Evolutionary conservation across 2,113 vertebrate genomes (phyloP).

Genomic region (Hemiprocne comata): DNA sequence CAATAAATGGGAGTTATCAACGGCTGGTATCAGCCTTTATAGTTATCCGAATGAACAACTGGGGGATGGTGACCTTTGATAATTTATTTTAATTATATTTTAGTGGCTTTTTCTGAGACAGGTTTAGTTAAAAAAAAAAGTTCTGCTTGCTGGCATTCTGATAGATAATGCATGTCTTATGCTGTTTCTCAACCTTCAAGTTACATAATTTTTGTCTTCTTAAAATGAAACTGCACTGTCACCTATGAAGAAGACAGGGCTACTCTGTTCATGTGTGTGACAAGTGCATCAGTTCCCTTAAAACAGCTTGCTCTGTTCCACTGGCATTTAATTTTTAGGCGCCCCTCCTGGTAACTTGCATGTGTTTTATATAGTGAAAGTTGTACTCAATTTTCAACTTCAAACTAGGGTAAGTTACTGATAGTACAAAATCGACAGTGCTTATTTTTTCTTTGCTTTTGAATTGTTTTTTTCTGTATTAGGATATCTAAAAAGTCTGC

Average conservation of each 20-base stretch:
- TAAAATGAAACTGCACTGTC: background rate
- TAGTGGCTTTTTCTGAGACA: background rate
- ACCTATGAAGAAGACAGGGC: background rate
- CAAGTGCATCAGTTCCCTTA: background rate
- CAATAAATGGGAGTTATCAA: constrained; percentile 51
- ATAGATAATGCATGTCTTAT: background rate
- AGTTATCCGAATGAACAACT: constrained; percentile 37
- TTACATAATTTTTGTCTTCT: background rate
- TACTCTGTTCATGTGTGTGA: background rate
- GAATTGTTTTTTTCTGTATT: background rate
- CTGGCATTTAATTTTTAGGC: background rate
- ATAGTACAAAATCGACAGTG: background rate
- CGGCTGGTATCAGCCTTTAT: constrained; percentile 19
- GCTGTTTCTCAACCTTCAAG: background rate
- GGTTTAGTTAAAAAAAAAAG: background rate
- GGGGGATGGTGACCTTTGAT: constrained; percentile 53
- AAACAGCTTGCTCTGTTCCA: background rate
- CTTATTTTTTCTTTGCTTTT: background rate
- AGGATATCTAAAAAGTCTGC: background rate
- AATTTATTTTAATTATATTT: constrained; percentile 33
- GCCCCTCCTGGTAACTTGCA: background rate
- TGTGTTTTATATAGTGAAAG: background rate
- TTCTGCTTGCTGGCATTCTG: background rate
- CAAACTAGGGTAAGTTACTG: background rate
- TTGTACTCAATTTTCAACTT: background rate